Evolutionary conservation across 2,888 invertebrate species (phyloP), one percentile per base, ranked within the genome.

Genomic region (Philereme vetulata): DNA sequence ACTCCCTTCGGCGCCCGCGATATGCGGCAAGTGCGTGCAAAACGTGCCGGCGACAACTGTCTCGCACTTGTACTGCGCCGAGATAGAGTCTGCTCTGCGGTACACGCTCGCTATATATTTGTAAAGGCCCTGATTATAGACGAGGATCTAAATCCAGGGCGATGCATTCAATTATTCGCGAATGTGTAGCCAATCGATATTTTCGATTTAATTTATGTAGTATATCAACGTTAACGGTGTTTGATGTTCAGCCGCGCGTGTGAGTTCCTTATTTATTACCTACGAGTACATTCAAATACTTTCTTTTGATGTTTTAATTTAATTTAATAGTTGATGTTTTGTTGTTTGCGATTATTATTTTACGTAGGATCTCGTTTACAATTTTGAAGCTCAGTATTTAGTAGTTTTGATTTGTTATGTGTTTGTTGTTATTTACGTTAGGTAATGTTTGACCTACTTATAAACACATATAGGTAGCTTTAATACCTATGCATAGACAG

Each of bases 131-230:
- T 60, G 67, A 60, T 64, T 61, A 60, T 62, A 60, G 64, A 65
- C 61, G 68, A 64, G 60, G 57, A 60, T 68, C 66, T 66, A 67
- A 69, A 68, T 68, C 70, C 63, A 65, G 68, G 65, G 65, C 69
- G 70, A 67, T 62, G 67, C 72, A 68, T 73, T 71, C 62, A 67
- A 72, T 74, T 66, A 69, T 67, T 67, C 68, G 70, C 65, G 51
- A 64, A 67, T 66, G 66, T 65, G 72, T 65, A 58, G 57, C 64
- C 57, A 66, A 66, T 70, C 69, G 70, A 70, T 67, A 51, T 21
- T 36, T 50, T 57, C 51, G 56, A 62, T 63, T 61, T 64, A 62
- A 71, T 66, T 68, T 64, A 44, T 48, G 52, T 51, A 57, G 56
- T 62, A 56, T 65, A 62, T 65, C 60, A 67, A 60, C 51, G 44